Conservation (phyloP, 35 echinoderm and acorn worm genomes). For the Heliocidaris erythrogramma region DNA sequence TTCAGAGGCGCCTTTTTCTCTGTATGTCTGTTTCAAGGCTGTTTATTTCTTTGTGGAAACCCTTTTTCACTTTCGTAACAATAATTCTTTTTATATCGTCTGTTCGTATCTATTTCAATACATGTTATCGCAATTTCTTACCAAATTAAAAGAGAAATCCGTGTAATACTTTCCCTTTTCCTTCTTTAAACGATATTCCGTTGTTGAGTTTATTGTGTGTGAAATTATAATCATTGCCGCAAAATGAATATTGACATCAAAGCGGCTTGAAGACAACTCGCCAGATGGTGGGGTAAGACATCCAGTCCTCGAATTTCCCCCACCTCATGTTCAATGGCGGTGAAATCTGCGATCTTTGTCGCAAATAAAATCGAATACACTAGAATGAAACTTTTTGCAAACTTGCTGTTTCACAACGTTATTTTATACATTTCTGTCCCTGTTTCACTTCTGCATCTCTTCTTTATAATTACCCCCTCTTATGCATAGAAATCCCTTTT, state of each 20-base stretch:
- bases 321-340: neutral
- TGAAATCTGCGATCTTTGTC: too few relatives aligned
- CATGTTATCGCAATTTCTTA: neutral
- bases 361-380: neutral
- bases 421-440: too few relatives aligned
- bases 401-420: too few relatives aligned
- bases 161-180: neutral
- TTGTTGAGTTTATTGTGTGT: neutral
- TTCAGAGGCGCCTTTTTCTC: neutral
- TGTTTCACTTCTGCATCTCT: too few relatives aligned
- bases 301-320: neutral
- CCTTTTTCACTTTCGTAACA: neutral
- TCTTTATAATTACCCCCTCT: too few relatives aligned
- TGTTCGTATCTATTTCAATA: too few relatives aligned
- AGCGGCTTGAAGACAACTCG: neutral
- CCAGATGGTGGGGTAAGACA: neutral
- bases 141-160: neutral
- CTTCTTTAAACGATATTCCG: neutral
- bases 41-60: neutral
- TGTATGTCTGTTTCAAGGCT: neutral
- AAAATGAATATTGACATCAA: conserved; percentile 19
- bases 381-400: neutral
- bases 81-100: neutral
- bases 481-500: too few relatives aligned
- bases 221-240: neutral